phyloP scores from a whole-genome alignment of 64 coral and sea anemone species.

The Trachythela sp. region DNA sequence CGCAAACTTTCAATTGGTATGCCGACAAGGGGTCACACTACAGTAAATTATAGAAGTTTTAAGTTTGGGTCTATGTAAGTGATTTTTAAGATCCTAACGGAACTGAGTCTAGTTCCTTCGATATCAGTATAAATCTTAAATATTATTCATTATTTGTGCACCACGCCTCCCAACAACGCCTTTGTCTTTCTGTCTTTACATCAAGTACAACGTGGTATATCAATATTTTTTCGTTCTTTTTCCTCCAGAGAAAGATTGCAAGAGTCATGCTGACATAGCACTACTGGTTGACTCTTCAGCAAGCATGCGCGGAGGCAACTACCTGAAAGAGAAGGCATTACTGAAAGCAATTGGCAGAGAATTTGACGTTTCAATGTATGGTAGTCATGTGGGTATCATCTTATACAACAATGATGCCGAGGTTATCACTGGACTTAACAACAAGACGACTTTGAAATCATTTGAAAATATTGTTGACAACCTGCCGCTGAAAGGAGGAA shows the following conservation, averaged over 20 bases:
- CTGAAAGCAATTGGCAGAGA: not conserved
- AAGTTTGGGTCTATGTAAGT: too few relatives aligned
- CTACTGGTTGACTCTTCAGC: not conserved
- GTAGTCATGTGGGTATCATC: not conserved
- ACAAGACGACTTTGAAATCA: not conserved
- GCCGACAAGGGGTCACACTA: too few relatives aligned
- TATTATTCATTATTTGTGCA: too few relatives aligned
- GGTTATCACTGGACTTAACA: not conserved
- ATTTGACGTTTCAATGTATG: conserved; percentile 5
- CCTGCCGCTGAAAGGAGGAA: not conserved
- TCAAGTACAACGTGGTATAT: not conserved
- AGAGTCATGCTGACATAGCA: not conserved
- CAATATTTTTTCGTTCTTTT: not conserved
- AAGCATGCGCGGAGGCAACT: not conserved
- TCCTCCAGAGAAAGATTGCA: not conserved
- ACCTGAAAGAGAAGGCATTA: not conserved
- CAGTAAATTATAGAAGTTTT: too few relatives aligned
- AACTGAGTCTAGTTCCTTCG: too few relatives aligned
- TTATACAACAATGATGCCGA: not conserved
- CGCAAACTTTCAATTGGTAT: too few relatives aligned
- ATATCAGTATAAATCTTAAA: too few relatives aligned
- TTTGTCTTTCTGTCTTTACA: not conserved
- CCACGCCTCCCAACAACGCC: too few relatives aligned
- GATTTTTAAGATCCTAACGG: too few relatives aligned
- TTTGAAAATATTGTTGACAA: not conserved